A percentile compares a stretch with the other conserved stretches of the same genome.
Evolutionary conservation across 2,113 vertebrate species (phyloP).

Genomic region (Gopherus flavomarginatus): DNA sequence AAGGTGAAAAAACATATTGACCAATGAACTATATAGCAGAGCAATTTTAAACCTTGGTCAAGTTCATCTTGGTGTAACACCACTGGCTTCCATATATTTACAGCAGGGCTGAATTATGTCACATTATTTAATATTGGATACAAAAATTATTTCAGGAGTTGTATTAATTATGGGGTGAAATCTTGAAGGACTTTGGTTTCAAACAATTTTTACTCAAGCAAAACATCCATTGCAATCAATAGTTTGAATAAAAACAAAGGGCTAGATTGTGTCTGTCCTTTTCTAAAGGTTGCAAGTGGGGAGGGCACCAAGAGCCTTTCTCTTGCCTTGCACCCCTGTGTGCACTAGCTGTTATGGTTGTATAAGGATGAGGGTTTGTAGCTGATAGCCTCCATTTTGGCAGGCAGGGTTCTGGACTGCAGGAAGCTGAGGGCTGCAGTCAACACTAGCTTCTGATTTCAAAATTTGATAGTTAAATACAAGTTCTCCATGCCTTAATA

Average conservation of each 20-base stretch:
- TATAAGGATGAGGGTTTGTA: neutral
- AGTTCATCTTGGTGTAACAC: neutral
- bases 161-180: neutral
- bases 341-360: too few relatives aligned
- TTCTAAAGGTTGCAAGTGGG: neutral
- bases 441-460: neutral
- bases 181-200: neutral
- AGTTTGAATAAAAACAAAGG: neutral
- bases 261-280: neutral
- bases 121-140: slow-evolving; percentile 8
- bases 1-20: neutral
- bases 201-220: neutral
- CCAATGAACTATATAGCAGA: neutral
- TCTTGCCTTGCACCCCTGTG: neutral
- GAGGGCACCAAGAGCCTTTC: neutral
- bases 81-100: neutral
- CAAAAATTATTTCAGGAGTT: slow-evolving; percentile 16
- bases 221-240: neutral
- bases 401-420: neutral
- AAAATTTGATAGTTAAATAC: neutral
- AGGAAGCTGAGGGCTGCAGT: neutral
- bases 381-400: neutral
- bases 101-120: neutral
- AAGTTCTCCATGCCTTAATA: neutral
- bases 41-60: neutral